Evolutionary conservation across 1,140 invertebrate genomes (phyloP), one percentile per base, ranked within the genome.

Genomic region (Aporrectodea caliginosa): DNA sequence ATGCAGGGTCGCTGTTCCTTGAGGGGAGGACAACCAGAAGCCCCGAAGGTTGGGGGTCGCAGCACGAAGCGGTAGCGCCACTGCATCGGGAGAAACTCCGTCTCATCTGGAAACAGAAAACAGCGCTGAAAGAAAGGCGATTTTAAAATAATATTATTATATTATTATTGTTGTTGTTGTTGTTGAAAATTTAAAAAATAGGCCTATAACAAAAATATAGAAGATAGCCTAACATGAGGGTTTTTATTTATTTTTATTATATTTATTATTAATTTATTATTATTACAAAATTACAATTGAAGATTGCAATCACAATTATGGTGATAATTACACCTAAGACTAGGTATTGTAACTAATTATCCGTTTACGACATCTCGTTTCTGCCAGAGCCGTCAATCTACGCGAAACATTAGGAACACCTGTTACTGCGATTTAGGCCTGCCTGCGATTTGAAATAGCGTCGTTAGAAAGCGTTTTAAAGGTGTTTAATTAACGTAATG

Each of bases 61-160:
- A 81, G n/a, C 32, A 81, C 68, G 72, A 74, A 81, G 14, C 80
- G 75, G 30, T 34, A 33, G 31, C 80, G 22, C n/a, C 34, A 16
- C 33, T 81, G 80, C 27, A 16, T 35, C 30, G 80, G 80, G 1
- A 73, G 58, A 16, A 76, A 76, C 27, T 76, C 75, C 33, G 75
- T 43, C 1, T 76, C 75, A 35, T 76, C 75, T 76, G 75, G 12
- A 16, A 22, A 16, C 29, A 73, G 16, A 16, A 16, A 16, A 73
- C 16, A 16, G 16, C 16, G 16, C 12, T 31, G 12, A 16, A 14
- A 16, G 16, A 31, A 73, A n/a, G n/a, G n/a, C n/a, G n/a, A 73
- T 73, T 73, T 16, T 73, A 14, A 73, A 73, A 73, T 29, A 16
- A 16, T 16, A 31, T 73, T 73, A 16, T 16, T 31, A 16, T 16